A percentile compares a stretch with the other conserved stretches of the same genome.
These are phyloP conservation scores for Syritta pipiens DNA, from an alignment of 2,888 invertebrate genomes.

Conservation along the genomic window DNA sequence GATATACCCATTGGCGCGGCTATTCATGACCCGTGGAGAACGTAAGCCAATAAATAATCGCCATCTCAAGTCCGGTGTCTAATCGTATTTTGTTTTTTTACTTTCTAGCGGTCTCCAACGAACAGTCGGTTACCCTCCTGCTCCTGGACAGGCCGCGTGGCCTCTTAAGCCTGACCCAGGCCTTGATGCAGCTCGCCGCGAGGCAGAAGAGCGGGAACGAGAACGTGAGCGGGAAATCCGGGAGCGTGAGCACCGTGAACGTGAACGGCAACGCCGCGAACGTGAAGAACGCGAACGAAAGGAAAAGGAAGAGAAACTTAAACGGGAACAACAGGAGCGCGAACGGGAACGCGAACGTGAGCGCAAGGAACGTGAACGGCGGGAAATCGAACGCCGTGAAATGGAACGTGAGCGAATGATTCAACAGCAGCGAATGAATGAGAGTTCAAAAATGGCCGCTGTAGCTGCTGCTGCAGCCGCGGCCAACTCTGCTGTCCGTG, in stretches of 20 bases:
- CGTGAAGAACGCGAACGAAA: slow-evolving; percentile 79
- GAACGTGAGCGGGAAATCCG: slow-evolving; percentile 78
- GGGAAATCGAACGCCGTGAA: slow-evolving; percentile 82
- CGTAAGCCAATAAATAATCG: slow-evolving; percentile 76
- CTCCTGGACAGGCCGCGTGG: slow-evolving; percentile 82
- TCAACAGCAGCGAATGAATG: slow-evolving; percentile 81
- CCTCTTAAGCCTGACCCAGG: slow-evolving; percentile 80
- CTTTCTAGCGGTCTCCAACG: slow-evolving; percentile 80
- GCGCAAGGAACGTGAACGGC: slow-evolving; percentile 81
- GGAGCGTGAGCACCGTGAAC: slow-evolving; percentile 79
- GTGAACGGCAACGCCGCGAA: slow-evolving; percentile 78
- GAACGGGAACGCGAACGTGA: slow-evolving; percentile 82
- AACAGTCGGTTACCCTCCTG: slow-evolving; percentile 82
- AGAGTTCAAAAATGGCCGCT: slow-evolving; percentile 80
- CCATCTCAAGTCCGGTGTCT: background rate
- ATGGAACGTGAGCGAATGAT: slow-evolving; percentile 83
- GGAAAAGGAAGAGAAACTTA: slow-evolving; percentile 81
- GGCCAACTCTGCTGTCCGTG: slow-evolving; percentile 78
- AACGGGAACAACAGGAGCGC: slow-evolving; percentile 81
- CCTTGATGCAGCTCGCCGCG: slow-evolving; percentile 82
- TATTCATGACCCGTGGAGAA: slow-evolving; percentile 85
- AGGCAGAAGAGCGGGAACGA: slow-evolving; percentile 81
- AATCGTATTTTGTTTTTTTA: background rate
- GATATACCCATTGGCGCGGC: slow-evolving; percentile 82
- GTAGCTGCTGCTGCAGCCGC: slow-evolving; percentile 76